phyloP scores from a whole-genome alignment of 2,113 vertebrate species.

The Mugil cephalus region DNA sequence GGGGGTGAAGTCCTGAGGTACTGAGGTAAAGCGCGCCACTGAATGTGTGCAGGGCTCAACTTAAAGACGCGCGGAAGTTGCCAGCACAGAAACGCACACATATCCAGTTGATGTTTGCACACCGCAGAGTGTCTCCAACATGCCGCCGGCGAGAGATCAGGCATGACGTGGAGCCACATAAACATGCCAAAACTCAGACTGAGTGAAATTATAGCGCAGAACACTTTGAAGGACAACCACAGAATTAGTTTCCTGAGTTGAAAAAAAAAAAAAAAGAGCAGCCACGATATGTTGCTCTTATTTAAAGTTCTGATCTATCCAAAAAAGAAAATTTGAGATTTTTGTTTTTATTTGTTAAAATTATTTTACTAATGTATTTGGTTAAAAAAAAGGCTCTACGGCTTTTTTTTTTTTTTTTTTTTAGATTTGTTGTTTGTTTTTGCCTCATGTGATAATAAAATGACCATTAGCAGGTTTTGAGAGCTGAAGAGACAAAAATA shows the following conservation, averaged over 20 bases:
- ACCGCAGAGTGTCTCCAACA: slow-evolving; percentile 60
- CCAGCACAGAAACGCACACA: slow-evolving; percentile 58
- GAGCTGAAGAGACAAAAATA: background rate
- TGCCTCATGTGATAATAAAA: background rate
- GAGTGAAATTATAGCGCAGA: slow-evolving; percentile 28
- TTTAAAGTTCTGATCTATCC: too few species aligned
- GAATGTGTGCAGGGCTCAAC: slow-evolving; percentile 36
- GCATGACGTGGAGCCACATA: slow-evolving; percentile 46
- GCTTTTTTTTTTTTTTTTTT: too few species aligned
- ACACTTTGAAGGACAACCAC: background rate
- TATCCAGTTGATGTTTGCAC: slow-evolving; percentile 50
- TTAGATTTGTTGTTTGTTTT: background rate
- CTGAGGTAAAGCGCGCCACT: slow-evolving; percentile 50
- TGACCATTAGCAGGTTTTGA: background rate
- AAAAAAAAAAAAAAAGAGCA: background rate
- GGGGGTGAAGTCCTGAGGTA: slow-evolving; percentile 13
- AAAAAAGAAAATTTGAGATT: too few species aligned
- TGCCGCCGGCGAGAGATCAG: slow-evolving; percentile 38
- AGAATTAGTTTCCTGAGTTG: slow-evolving; percentile 14
- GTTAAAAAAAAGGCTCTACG: too few species aligned
- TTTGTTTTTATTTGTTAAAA: too few species aligned
- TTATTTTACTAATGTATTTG: too few species aligned
- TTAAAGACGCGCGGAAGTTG: slow-evolving; percentile 42
- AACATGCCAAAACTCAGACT: slow-evolving; percentile 46
- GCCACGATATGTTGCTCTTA: too few species aligned